Percentiles rank a stretch among this genome's conserved stretches.
phyloP scores from a whole-genome alignment of 2,797 vertebrate genomes.

The Spheniscus humboldti region DNA sequence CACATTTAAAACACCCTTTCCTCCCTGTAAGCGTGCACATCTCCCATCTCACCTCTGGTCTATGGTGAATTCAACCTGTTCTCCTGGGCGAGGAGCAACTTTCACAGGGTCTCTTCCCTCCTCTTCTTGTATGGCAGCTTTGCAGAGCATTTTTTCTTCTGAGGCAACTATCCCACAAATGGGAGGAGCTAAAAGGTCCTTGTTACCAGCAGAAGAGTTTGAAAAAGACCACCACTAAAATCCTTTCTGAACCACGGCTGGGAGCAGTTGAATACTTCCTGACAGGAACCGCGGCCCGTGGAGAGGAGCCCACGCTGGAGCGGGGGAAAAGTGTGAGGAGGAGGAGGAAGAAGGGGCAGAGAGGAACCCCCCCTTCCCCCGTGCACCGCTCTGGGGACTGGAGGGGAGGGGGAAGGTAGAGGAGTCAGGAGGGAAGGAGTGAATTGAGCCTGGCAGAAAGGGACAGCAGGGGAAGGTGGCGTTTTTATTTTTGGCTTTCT shows the following conservation, averaged over 20 bases:
- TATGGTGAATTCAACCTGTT: accelerated
- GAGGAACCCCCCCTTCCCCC: accelerated
- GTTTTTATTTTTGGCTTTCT: not conserved
- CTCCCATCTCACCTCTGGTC: not conserved
- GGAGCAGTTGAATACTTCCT: not conserved
- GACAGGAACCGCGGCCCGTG: no score
- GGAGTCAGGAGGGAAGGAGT: no score
- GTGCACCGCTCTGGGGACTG: accelerated
- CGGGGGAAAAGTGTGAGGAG: no score
- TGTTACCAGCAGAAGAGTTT: not conserved
- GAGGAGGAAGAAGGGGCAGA: not conserved
- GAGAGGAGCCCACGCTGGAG: no score
- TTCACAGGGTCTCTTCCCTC: not conserved
- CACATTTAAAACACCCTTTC: not conserved
- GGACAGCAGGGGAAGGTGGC: not conserved
- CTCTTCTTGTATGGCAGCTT: not conserved
- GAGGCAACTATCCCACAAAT: not conserved
- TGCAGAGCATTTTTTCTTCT: not conserved
- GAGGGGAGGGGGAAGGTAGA: not conserved
- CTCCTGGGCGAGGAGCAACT: not conserved
- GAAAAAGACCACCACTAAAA: not conserved
- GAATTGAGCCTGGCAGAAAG: not conserved
- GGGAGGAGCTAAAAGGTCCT: not conserved
- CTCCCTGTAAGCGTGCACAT: not conserved
- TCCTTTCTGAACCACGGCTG: not conserved